Evolutionary conservation across 2,797 vertebrate species (phyloP).

Genomic region (Syncerus caffer): DNA sequence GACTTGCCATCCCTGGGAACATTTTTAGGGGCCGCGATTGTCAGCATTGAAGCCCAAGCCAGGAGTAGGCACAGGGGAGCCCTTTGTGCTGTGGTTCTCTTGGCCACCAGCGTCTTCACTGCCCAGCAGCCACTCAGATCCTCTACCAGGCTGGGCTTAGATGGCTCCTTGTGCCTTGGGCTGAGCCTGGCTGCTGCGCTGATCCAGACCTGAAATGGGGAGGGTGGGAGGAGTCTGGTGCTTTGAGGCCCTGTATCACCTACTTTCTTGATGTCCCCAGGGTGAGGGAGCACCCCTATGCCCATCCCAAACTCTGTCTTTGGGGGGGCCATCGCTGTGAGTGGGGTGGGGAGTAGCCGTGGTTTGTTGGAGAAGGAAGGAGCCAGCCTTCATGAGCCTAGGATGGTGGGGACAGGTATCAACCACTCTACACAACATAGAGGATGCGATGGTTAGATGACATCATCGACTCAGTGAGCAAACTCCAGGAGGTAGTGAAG

Average conservation of each 20-base stretch:
- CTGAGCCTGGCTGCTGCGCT: not conserved
- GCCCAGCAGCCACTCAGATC: not conserved
- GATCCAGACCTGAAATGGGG: not conserved
- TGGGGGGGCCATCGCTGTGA: rapidly evolving
- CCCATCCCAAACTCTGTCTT: not conserved
- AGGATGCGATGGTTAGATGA: not conserved
- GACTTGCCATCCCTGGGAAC: not conserved
- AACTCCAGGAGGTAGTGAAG: not conserved
- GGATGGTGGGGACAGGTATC: not conserved
- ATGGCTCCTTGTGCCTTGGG: not conserved
- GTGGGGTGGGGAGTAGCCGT: not conserved
- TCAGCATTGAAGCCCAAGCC: not conserved
- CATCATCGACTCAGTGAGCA: not conserved
- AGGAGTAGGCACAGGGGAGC: not conserved
- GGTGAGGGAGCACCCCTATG: not conserved
- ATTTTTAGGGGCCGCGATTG: not conserved
- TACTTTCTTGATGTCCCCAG: not conserved
- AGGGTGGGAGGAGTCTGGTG: not conserved
- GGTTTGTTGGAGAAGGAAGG: not conserved
- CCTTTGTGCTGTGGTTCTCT: slow-evolving; percentile 3
- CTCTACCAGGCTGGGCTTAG: not conserved
- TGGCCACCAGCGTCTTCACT: not conserved
- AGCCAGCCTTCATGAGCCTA: not conserved
- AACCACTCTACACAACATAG: not conserved
- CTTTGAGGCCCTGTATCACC: not conserved